A percentile compares a stretch with the other conserved stretches of the same genome.
These are phyloP conservation scores for Platerodrilus igneus DNA, from an alignment of 2,888 invertebrate genomes.

Conservation along the genomic window DNA sequence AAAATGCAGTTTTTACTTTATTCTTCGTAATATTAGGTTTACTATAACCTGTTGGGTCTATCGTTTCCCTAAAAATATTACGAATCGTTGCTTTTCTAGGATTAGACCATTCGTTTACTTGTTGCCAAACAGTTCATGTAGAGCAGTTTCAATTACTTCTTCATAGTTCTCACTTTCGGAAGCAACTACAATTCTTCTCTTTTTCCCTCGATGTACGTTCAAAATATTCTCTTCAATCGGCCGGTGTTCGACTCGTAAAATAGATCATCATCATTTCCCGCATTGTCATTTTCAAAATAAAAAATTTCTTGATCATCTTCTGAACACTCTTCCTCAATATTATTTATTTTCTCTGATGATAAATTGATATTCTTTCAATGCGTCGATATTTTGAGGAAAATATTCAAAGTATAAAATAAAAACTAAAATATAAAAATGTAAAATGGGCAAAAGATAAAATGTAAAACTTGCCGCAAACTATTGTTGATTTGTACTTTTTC, in stretches of 20 bases:
- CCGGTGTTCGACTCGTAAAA: conserved; percentile 5
- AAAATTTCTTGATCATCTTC: conserved; percentile 12
- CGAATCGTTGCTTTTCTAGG: conserved; percentile 1
- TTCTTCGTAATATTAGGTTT: too few relatives aligned
- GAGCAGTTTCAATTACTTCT: conserved; percentile 14
- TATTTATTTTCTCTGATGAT: conserved; percentile 15
- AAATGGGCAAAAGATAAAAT: too few relatives aligned
- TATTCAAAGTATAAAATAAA: conserved; percentile 10
- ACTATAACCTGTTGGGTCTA: conserved; percentile 4
- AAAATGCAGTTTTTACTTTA: too few relatives aligned
- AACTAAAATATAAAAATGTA: conserved; percentile 8
- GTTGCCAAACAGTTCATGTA: conserved; percentile 21
- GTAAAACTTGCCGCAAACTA: too few relatives aligned
- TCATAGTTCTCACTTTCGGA: too few relatives aligned
- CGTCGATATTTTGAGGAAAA: conserved; percentile 10
- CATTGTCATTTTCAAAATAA: conserved; percentile 2
- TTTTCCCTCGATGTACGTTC: conserved; percentile 9
- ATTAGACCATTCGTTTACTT: conserved; percentile 14
- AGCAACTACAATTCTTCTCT: too few relatives aligned
- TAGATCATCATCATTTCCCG: conserved; percentile 6
- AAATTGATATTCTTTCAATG: conserved; percentile 11
- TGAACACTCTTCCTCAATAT: conserved; percentile 11
- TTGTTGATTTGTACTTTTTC: too few relatives aligned
- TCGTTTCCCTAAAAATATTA: conserved; percentile 3
- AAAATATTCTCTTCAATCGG: neutral